These are phyloP conservation scores for Ectemnius cavifrons DNA, from an alignment of 2,888 invertebrate genomes.

Conservation along the genomic window DNA sequence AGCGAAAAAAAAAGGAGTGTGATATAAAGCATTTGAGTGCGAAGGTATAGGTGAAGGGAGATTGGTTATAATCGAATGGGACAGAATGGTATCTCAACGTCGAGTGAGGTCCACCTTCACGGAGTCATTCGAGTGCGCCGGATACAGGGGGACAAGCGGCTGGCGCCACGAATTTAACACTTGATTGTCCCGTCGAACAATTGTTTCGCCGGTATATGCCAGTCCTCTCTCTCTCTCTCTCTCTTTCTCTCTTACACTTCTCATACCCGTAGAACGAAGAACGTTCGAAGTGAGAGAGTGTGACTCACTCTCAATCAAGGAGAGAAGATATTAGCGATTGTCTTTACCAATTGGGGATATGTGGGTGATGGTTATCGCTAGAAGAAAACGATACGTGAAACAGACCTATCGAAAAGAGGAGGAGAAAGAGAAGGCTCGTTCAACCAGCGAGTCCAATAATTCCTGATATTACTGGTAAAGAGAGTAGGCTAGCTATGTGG, in stretches of 20 bases:
- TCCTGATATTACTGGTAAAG: constrained; percentile 41
- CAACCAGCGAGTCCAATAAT: constrained; percentile 34
- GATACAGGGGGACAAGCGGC: constrained; percentile 54
- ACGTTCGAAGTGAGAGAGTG: constrained; percentile 28
- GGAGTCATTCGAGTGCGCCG: constrained; percentile 55
- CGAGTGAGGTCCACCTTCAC: constrained; percentile 48
- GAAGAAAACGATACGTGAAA: constrained; percentile 49
- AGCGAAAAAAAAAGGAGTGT: not conserved
- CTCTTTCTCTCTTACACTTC: constrained; percentile 18
- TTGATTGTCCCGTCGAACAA: constrained; percentile 65
- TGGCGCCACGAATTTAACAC: constrained; percentile 69
- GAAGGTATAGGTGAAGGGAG: not conserved
- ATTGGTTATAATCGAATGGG: not conserved
- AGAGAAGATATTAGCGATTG: constrained; percentile 74
- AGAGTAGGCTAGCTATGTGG: constrained; percentile 35
- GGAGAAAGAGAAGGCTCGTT: not conserved
- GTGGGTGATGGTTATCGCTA: constrained; percentile 69
- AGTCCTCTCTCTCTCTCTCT: constrained; percentile 1
- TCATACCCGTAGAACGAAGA: constrained; percentile 38
- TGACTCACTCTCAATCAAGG: constrained; percentile 75
- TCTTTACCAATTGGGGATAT: constrained; percentile 73
- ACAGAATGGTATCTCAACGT: not conserved
- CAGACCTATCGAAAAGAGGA: constrained; percentile 22
- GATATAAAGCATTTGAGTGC: not conserved
- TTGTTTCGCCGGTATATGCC: constrained; percentile 62